phyloP scores from a whole-genome alignment of 2,888 invertebrate genomes.

The Lumbricus terrestris region DNA sequence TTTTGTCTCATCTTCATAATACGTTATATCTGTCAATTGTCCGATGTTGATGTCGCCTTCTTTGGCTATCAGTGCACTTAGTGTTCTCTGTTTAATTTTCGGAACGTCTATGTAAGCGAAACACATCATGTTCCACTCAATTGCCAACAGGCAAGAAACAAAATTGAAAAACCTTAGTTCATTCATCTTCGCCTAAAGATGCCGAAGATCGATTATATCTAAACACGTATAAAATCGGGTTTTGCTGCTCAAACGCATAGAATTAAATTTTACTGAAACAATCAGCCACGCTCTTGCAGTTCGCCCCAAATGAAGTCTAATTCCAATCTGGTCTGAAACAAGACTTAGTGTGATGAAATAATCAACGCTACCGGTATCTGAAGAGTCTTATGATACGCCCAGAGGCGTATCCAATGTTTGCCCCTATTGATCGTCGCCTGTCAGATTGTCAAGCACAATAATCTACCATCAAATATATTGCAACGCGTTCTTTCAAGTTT shows the following conservation, averaged over 20 bases:
- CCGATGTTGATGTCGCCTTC: conserved; percentile 11
- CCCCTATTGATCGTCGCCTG: too few species aligned
- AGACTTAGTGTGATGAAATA: too few species aligned
- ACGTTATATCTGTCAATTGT: background rate
- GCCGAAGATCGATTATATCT: background rate
- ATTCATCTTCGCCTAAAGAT: background rate
- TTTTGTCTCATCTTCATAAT: background rate
- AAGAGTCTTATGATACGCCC: too few species aligned
- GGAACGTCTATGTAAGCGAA: background rate
- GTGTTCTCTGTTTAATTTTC: background rate
- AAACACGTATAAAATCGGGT: background rate
- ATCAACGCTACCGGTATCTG: too few species aligned
- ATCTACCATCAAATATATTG: too few species aligned
- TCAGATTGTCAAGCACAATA: too few species aligned
- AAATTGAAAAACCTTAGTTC: background rate
- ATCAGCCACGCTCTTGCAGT: too few species aligned
- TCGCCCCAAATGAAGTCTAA: too few species aligned
- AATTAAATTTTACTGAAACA: too few species aligned
- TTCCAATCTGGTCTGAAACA: too few species aligned
- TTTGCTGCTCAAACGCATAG: background rate
- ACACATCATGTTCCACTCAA: background rate
- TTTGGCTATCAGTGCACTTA: background rate
- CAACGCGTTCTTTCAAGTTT: too few species aligned
- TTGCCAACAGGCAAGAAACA: background rate
- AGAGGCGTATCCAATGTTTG: too few species aligned